These are phyloP conservation scores for Uloborus plumipes DNA, from an alignment of 2,888 invertebrate genomes.

Conservation along the genomic window DNA sequence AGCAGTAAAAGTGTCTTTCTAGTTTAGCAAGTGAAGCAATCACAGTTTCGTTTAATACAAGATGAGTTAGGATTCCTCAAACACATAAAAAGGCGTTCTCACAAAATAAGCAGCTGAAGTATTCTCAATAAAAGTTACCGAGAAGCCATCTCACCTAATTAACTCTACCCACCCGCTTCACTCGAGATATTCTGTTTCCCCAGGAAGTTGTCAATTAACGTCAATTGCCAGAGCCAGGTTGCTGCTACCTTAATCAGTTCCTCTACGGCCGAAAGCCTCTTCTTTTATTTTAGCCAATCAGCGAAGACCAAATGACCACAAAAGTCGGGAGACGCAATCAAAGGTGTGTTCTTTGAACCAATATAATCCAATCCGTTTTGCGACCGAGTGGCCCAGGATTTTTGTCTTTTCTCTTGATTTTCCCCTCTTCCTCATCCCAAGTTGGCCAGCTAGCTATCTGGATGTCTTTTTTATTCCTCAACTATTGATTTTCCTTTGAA, in stretches of 20 bases:
- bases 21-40: too few relatives aligned
- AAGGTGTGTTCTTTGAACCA: slow-evolving; percentile 50
- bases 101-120: too few relatives aligned
- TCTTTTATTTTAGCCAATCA: slow-evolving; percentile 18
- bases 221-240: slow-evolving; percentile 37
- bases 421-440: not conserved
- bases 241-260: slow-evolving; percentile 29
- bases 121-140: too few relatives aligned
- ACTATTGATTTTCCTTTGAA: slow-evolving; percentile 3
- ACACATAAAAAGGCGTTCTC: too few relatives aligned
- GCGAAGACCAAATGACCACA: slow-evolving; percentile 40
- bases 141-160: too few relatives aligned
- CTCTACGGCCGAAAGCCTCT: slow-evolving; percentile 5
- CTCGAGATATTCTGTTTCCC: too few relatives aligned
- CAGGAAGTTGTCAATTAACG: slow-evolving; percentile 21
- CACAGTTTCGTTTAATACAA: too few relatives aligned
- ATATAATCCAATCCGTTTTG: slow-evolving; percentile 57
- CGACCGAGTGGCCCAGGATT: slow-evolving; percentile 14
- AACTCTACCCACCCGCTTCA: too few relatives aligned
- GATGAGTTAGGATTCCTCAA: too few relatives aligned
- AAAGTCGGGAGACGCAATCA: slow-evolving; percentile 37
- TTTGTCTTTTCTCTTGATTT: slow-evolving; percentile 15
- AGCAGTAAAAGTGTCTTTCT: too few relatives aligned
- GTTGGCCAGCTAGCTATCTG: slow-evolving; percentile 5
- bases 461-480: too few relatives aligned